These are phyloP conservation scores for Melanerpes aurifrons DNA, from an alignment of 2,113 vertebrate genomes.

Conservation along the genomic window DNA sequence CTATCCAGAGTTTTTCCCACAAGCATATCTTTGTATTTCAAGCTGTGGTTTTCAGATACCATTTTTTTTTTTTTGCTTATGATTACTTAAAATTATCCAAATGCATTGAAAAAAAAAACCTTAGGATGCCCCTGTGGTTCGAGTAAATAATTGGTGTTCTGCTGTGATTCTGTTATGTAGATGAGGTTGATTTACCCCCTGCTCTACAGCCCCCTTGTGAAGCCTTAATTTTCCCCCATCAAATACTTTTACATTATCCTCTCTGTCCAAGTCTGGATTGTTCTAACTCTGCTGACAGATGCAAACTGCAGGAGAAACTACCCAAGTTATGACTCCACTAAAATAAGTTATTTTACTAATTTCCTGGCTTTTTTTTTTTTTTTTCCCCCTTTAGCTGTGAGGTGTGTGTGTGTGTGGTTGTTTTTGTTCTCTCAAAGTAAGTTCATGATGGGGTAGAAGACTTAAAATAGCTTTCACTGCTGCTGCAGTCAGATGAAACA, in stretches of 20 bases:
- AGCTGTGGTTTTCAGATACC: background rate
- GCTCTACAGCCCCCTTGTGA: background rate
- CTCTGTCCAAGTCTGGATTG: background rate
- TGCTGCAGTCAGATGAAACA: background rate
- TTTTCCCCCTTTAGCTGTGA: background rate
- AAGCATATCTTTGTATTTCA: background rate
- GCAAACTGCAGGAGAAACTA: background rate
- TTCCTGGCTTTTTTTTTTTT: background rate
- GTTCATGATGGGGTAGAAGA: background rate
- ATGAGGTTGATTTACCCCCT: background rate
- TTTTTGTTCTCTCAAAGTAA: background rate
- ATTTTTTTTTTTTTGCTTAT: background rate
- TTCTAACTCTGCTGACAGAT: background rate
- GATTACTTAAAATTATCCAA: background rate
- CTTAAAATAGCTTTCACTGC: background rate
- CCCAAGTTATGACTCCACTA: background rate
- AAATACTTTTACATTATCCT: background rate
- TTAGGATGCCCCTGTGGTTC: background rate
- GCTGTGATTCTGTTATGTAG: background rate
- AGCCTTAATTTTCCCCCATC: background rate
- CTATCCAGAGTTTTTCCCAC: background rate
- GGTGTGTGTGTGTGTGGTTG: background rate
- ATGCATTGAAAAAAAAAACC: background rate
- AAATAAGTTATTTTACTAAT: background rate
- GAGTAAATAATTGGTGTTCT: background rate